Evolutionary conservation across 2,113 vertebrate species (phyloP).

Genomic region (Tympanuchus pallidicinctus): DNA sequence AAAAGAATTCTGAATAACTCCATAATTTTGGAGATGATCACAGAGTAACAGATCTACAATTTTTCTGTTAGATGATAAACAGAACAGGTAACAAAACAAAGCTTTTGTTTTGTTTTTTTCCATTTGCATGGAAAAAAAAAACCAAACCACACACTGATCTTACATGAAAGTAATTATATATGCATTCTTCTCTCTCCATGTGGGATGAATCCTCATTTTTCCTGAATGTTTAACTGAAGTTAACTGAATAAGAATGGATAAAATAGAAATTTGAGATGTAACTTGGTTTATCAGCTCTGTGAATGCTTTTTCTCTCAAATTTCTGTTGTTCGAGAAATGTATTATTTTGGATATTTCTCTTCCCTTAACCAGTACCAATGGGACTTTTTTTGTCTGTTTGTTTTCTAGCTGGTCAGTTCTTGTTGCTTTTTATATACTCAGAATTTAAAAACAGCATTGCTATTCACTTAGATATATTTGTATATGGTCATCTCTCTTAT

Average conservation of each 20-base stretch:
- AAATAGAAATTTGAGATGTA: background rate
- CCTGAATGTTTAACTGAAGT: background rate
- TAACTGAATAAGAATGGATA: background rate
- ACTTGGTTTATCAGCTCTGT: background rate
- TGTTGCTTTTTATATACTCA: background rate
- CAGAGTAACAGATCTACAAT: background rate
- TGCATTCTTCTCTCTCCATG: background rate
- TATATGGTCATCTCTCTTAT: background rate
- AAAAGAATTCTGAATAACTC: background rate
- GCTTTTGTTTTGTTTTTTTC: background rate
- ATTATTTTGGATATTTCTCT: rapidly evolving
- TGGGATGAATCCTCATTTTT: background rate
- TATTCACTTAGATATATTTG: background rate
- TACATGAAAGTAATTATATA: background rate
- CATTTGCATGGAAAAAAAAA: background rate
- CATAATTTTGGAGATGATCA: background rate
- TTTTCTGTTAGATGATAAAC: background rate
- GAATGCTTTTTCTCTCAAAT: background rate
- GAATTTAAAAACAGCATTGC: background rate
- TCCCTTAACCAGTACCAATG: rapidly evolving
- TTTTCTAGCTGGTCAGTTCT: background rate
- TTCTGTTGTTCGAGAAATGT: background rate
- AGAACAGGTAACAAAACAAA: background rate
- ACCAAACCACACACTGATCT: background rate
- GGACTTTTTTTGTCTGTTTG: background rate